Evolutionary conservation across 2,113 vertebrate species (phyloP).

Genomic region (Xenotilapia caudafasciata): DNA sequence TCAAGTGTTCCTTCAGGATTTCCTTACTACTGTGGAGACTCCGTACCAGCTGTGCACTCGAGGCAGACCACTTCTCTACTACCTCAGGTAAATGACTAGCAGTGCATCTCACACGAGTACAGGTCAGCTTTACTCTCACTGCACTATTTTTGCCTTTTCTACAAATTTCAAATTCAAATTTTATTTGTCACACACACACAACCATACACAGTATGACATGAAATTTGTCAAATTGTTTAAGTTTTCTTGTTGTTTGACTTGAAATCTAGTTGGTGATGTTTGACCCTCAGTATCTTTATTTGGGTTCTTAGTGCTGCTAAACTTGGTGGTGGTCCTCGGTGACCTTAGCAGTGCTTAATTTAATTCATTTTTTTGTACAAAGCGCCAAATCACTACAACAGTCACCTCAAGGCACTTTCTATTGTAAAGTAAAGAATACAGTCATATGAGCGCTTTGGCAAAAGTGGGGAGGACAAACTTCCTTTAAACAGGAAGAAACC

Average conservation of each 20-base stretch:
- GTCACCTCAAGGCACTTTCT: neutral
- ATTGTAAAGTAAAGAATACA: neutral
- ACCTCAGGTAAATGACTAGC: constrained; percentile 71
- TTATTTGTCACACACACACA: no score
- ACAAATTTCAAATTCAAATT: neutral
- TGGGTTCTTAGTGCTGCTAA: neutral
- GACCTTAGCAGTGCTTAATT: neutral
- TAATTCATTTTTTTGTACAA: neutral
- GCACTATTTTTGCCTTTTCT: neutral
- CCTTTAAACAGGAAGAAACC: neutral
- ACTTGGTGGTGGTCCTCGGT: neutral
- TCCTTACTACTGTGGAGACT: constrained; percentile 73
- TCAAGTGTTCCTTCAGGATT: constrained; percentile 97
- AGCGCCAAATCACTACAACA: neutral
- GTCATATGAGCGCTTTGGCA: neutral
- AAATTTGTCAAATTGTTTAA: neutral
- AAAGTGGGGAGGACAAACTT: neutral
- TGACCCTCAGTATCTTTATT: neutral
- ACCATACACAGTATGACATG: no score
- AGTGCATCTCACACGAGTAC: neutral
- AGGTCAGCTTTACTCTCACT: neutral
- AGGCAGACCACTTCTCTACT: constrained; percentile 55
- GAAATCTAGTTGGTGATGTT: neutral
- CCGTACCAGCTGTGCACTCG: constrained; percentile 76
- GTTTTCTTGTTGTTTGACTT: neutral